phyloP scores from a whole-genome alignment of 2,888 invertebrate species.

The Autographa pulchrina region DNA sequence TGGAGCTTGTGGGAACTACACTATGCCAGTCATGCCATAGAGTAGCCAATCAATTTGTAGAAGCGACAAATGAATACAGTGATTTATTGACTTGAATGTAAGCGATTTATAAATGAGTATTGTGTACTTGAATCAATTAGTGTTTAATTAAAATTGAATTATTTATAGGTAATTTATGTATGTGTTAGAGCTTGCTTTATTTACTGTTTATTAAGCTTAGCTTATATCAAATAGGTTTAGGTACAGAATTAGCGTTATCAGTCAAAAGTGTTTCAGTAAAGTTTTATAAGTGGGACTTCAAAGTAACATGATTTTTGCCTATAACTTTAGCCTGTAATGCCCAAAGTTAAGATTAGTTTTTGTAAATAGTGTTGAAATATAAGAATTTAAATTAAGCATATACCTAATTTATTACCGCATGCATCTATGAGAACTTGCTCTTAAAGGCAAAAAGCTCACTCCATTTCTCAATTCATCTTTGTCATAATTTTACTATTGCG shows the following conservation, averaged over 20 bases:
- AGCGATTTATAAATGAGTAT: constrained; percentile 37
- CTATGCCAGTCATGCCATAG: constrained; percentile 84
- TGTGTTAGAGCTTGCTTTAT: background rate
- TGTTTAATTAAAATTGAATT: background rate
- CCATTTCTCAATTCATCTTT: constrained; percentile 59
- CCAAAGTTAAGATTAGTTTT: too few relatives aligned
- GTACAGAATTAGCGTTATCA: too few relatives aligned
- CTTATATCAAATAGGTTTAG: too few relatives aligned
- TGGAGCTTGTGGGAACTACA: constrained; percentile 87
- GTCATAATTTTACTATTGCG: constrained; percentile 76
- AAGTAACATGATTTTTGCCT: too few relatives aligned
- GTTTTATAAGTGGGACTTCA: too few relatives aligned
- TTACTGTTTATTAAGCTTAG: too few relatives aligned
- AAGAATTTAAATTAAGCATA: too few relatives aligned
- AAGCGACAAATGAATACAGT: constrained; percentile 46
- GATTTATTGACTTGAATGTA: constrained; percentile 28
- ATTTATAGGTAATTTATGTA: background rate
- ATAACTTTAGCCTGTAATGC: too few relatives aligned
- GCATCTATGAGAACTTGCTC: constrained; percentile 55
- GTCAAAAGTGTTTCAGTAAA: too few relatives aligned
- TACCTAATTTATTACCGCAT: background rate
- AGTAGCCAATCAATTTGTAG: constrained; percentile 56
- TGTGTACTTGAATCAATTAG: constrained; percentile 10
- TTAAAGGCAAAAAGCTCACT: constrained; percentile 57
- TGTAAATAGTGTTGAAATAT: too few relatives aligned